Conservation (phyloP, 2,113 vertebrate species). For the Hydrochoerus hydrochaeris region DNA sequence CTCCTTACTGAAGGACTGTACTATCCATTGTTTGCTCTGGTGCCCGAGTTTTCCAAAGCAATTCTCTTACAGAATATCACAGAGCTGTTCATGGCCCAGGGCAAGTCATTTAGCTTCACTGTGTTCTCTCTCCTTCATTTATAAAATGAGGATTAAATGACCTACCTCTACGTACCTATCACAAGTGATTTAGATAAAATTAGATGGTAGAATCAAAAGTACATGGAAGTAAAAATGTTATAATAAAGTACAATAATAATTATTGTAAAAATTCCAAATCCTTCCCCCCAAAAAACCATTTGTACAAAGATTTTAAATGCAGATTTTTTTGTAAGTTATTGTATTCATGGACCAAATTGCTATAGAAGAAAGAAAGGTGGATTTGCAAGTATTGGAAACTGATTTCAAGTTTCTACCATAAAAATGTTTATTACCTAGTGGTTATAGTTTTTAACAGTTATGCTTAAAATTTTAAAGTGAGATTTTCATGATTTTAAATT, state of each 20-base stretch:
- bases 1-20: not conserved
- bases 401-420: not conserved
- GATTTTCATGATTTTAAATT: not conserved
- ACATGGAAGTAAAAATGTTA: not conserved
- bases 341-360: not conserved
- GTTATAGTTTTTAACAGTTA: not conserved
- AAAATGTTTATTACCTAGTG: not conserved
- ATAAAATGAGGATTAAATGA: slow-evolving; percentile 53
- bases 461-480: not conserved
- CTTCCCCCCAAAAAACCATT: not conserved
- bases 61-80: not conserved
- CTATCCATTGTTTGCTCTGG: not conserved
- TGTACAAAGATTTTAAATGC: not conserved
- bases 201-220: slow-evolving; percentile 39
- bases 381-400: not conserved
- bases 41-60: not conserved
- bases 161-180: slow-evolving; percentile 27
- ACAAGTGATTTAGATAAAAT: slow-evolving; percentile 53
- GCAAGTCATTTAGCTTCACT: slow-evolving; percentile 49
- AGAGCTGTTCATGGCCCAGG: slow-evolving; percentile 28
- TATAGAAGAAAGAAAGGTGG: not conserved
- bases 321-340: not conserved
- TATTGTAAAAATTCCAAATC: not conserved
- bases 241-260: not conserved
- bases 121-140: slow-evolving; percentile 32